These are phyloP conservation scores for Loripinus fragilis DNA, from an alignment of 2,888 invertebrate species.

Conservation along the genomic window DNA sequence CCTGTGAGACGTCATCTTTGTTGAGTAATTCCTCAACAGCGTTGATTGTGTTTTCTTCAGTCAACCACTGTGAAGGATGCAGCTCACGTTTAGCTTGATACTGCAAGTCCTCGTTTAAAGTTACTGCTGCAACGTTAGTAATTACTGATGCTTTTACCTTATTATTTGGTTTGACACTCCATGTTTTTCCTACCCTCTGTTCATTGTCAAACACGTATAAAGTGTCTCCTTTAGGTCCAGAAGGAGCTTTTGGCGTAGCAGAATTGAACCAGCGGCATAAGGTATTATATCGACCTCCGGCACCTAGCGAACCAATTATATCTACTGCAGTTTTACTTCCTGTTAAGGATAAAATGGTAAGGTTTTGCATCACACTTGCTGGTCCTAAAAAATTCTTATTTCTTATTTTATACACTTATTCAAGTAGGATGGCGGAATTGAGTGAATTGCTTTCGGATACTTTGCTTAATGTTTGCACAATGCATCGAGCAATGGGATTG, in stretches of 20 bases:
- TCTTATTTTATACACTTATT: background rate
- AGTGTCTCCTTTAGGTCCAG: background rate
- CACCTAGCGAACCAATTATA: background rate
- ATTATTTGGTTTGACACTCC: background rate
- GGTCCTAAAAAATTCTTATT: background rate
- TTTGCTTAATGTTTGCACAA: background rate
- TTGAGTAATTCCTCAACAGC: background rate
- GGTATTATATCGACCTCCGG: background rate
- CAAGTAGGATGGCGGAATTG: background rate
- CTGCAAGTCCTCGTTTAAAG: background rate
- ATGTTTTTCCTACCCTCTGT: background rate
- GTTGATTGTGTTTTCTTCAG: background rate
- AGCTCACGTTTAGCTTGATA: background rate
- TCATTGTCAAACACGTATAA: background rate
- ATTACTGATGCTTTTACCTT: background rate
- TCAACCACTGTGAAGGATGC: background rate
- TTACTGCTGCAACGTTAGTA: background rate
- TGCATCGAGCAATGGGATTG: background rate
- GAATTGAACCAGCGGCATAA: background rate
- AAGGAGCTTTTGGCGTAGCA: background rate
- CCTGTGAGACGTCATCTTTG: background rate
- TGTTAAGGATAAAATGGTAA: background rate
- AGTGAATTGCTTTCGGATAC: background rate
- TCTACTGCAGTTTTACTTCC: background rate
- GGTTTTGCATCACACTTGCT: background rate